Evolutionary conservation across 2,113 vertebrate genomes (phyloP), one percentile per base, ranked within the genome.

Genomic region (Protomyctophum bolini): DNA sequence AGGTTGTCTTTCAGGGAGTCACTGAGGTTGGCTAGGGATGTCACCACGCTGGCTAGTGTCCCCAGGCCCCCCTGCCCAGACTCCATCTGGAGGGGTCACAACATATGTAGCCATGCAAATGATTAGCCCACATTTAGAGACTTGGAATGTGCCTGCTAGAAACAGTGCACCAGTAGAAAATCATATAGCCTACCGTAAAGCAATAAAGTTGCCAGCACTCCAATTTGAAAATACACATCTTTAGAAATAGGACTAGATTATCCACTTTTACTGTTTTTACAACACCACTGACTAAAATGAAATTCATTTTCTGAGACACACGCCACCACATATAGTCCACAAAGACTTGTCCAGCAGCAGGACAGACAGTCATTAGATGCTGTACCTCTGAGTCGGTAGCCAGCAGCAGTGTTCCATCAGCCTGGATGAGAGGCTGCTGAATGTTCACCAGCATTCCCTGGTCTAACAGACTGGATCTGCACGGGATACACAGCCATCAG

Each of bases 371-470:
- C 21, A 2, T 3, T 14, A 12, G 0, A 10, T 9, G 63, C 29
- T 67, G 48, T 91, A 98, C 97, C 96, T 98, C 97, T 75, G 95
- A 88, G 71, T 98, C 96, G 56, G 95, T 87, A 81, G 97, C 94
- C 80, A 99, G 88, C 46, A 98, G 91, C 78, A 99, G 92, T 2
- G 96, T 97, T 58, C 96, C 96, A 77, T 98, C 97, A 73, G 95
- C 95, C 52, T 97, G 95, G 75, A 98, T 96, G 82, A 99, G 84
- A 54, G 98, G 97, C 90, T 99, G 97, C 84, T 98, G 97, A 90
- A 99, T 99, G 80, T 99, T 99, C 77, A 99, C 97, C 57, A 99
- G 94, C 96, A 99, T 97, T 82, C 98, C 97, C 0, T 97, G 95
- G 87, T 99, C 97, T 83, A 98, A 93, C 84, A 99, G 93, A 77